Conservation (phyloP, 1,140 invertebrate species). For the Caenorhabditis tropicalis region DNA sequence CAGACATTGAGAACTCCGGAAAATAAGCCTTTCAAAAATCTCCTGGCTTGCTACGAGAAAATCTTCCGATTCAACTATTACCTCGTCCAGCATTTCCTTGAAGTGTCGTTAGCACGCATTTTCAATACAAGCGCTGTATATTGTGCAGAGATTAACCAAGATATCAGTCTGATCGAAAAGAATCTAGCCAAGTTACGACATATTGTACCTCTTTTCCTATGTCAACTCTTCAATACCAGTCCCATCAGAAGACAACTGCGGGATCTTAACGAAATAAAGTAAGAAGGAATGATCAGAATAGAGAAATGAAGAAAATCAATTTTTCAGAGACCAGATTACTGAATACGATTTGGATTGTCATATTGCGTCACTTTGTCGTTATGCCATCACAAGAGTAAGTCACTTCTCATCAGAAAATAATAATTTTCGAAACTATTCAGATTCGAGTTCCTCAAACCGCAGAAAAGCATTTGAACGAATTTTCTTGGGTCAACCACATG, state of each 20-base stretch:
- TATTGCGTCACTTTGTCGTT: background rate
- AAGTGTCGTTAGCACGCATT: background rate
- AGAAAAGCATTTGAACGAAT: background rate
- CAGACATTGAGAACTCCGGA: background rate
- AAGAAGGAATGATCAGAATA: no score
- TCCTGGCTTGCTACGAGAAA: background rate
- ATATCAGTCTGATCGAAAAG: background rate
- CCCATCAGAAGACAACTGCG: background rate
- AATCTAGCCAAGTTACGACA: no score
- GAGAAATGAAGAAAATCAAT: background rate
- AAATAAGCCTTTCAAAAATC: background rate
- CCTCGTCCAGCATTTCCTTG: background rate
- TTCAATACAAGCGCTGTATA: background rate
- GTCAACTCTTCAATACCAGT: background rate
- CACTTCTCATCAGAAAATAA: no score
- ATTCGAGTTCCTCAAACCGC: background rate
- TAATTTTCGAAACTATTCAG: background rate
- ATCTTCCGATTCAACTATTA: background rate
- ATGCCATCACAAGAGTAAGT: slow-evolving; percentile 11
- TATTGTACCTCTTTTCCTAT: background rate
- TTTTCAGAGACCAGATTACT: background rate
- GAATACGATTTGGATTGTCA: background rate
- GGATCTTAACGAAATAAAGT: background rate
- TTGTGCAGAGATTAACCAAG: background rate
- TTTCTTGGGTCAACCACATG: background rate